Conservation (phyloP, 2,113 vertebrate genomes). For the Fregetta grallaria region DNA sequence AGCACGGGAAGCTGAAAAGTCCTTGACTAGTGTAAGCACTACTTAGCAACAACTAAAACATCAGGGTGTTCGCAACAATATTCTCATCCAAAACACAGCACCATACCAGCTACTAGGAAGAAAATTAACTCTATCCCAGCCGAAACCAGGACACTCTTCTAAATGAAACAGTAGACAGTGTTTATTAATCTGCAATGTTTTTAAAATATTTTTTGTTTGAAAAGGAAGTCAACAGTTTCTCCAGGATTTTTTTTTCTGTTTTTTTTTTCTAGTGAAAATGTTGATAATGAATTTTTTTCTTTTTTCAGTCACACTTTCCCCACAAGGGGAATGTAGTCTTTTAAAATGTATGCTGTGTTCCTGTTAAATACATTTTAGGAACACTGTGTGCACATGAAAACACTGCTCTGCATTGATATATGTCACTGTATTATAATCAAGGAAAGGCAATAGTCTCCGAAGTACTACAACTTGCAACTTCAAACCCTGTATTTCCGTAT, state of each 20-base stretch:
- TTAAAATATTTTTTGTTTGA: not conserved
- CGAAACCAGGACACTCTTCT: not conserved
- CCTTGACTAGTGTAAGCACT: too few relatives aligned
- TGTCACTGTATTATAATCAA: not conserved
- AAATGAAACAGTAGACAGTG: not conserved
- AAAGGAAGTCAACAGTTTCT: not conserved
- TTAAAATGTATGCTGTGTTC: not conserved
- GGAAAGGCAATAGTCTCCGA: not conserved
- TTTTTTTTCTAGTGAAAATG: not conserved
- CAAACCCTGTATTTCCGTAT: accelerated
- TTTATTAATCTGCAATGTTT: not conserved
- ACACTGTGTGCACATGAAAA: not conserved
- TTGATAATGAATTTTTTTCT: not conserved
- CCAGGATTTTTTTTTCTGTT: not conserved
- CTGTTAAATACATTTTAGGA: not conserved
- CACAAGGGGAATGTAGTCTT: not conserved
- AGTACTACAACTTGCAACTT: not conserved
- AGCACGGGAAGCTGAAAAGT: too few relatives aligned
- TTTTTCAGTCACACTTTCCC: not conserved
- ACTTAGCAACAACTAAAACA: too few relatives aligned
- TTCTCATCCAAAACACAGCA: too few relatives aligned
- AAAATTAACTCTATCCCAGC: too few relatives aligned
- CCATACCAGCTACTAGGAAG: too few relatives aligned
- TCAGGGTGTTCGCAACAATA: too few relatives aligned
- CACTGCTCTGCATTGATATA: not conserved